A percentile compares a stretch with the other conserved stretches of the same genome.
Conservation (phyloP, 2,888 invertebrate genomes). For the Glomeris marginata region DNA sequence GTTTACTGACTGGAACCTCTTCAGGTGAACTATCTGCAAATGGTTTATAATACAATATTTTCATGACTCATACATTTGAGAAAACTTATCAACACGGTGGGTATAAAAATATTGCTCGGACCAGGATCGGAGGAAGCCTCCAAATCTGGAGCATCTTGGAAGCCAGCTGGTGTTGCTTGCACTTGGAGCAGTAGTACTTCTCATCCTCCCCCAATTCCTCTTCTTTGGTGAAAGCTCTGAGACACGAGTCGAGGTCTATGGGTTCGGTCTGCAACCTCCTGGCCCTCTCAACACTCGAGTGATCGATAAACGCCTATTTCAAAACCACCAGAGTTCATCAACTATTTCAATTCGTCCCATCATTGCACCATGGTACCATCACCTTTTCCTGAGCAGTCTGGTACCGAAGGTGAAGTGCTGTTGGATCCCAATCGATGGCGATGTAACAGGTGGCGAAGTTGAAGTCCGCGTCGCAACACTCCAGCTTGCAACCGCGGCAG, state of each 20-base stretch:
- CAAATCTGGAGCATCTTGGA: constrained; percentile 84
- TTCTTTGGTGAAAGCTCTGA: constrained; percentile 73
- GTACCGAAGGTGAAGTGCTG: constrained; percentile 77
- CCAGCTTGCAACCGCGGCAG: constrained; percentile 71
- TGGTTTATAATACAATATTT: neutral
- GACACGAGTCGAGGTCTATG: constrained; percentile 65
- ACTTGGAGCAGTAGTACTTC: constrained; percentile 70
- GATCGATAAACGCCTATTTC: constrained; percentile 55
- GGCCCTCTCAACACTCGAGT: constrained; percentile 53
- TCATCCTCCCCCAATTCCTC: constrained; percentile 63
- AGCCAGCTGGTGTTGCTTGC: constrained; percentile 67
- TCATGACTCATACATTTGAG: neutral
- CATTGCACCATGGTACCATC: neutral
- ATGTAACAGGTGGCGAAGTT: constrained; percentile 37
- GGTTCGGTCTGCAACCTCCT: constrained; percentile 61
- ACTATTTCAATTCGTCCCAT: neutral
- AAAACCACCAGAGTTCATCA: neutral
- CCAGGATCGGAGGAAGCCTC: constrained; percentile 75
- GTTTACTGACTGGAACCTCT: constrained; percentile 79
- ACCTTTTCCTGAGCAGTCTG: constrained; percentile 61
- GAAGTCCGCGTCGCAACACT: constrained; percentile 39
- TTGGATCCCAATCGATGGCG: constrained; percentile 90
- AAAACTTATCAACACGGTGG: neutral
- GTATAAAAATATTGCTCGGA: constrained; percentile 29
- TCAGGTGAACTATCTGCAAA: constrained; percentile 69